These are phyloP conservation scores for Danio tinwini DNA, from an alignment of 2,797 vertebrate species.

Conservation along the genomic window DNA sequence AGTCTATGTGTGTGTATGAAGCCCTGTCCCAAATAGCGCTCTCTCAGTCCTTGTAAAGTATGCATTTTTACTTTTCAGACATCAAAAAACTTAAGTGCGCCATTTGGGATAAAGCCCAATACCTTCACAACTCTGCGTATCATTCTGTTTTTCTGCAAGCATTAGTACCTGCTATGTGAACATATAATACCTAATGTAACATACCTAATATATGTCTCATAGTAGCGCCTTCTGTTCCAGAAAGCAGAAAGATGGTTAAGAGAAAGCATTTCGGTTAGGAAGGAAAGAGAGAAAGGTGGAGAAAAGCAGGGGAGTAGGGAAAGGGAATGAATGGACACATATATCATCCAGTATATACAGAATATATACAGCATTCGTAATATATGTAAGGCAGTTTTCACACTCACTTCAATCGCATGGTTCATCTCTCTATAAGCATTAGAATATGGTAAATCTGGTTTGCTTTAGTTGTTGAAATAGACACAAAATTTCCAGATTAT, in stretches of 20 bases:
- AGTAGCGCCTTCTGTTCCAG: slow-evolving; percentile 98
- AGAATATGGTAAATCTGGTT: not conserved
- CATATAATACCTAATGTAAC: slow-evolving; percentile 84
- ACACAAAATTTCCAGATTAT: not conserved
- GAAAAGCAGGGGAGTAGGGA: slow-evolving; percentile 62
- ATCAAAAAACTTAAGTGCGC: not conserved
- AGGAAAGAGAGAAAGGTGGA: slow-evolving; percentile 67
- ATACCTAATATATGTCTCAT: slow-evolving; percentile 98
- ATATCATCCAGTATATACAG: slow-evolving; percentile 72
- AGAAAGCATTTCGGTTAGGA: slow-evolving; percentile 81
- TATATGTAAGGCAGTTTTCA: slow-evolving; percentile 67
- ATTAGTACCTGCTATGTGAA: slow-evolving; percentile 29
- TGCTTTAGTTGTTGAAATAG: not conserved
- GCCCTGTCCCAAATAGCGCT: slow-evolving; percentile 8
- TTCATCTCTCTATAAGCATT: not conserved
- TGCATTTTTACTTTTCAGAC: not conserved
- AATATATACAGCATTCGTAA: slow-evolving; percentile 73
- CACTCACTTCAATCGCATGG: not conserved
- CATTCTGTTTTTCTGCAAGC: slow-evolving; percentile 25
- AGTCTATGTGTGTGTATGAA: not conserved
- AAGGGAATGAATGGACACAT: slow-evolving; percentile 62
- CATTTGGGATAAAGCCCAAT: slow-evolving; percentile 8
- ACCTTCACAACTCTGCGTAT: not conserved
- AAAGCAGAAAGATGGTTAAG: slow-evolving; percentile 79
- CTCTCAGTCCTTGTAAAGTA: not conserved